phyloP scores from a whole-genome alignment of 2,888 invertebrate genomes.

The Micropterix aruncella region DNA sequence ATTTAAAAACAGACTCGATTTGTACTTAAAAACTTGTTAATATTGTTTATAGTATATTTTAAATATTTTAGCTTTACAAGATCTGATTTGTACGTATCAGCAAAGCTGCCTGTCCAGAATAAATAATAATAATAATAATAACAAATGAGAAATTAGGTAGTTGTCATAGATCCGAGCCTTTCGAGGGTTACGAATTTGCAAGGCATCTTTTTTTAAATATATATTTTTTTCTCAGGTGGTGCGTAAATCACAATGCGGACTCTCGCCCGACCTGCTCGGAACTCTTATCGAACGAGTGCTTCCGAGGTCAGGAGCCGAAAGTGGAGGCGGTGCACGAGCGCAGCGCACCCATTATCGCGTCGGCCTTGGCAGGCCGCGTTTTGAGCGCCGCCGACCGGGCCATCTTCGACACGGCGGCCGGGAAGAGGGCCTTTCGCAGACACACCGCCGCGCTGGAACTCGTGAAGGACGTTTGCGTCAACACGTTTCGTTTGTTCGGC shows the following conservation, averaged over 20 bases:
- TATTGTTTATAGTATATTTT: too few relatives aligned
- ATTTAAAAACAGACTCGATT: too few relatives aligned
- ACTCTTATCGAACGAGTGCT: conserved; percentile 62
- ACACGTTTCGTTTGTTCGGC: background rate
- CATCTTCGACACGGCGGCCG: background rate
- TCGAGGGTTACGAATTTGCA: too few relatives aligned
- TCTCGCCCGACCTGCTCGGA: conserved; percentile 77
- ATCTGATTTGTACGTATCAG: too few relatives aligned
- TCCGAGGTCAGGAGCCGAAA: conserved; percentile 27
- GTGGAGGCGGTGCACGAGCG: background rate
- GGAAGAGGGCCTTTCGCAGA: background rate
- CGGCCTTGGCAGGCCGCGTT: background rate
- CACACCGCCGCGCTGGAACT: background rate
- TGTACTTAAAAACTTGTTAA: too few relatives aligned
- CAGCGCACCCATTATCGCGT: background rate
- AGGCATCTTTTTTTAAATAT: too few relatives aligned
- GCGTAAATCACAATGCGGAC: conserved; percentile 74
- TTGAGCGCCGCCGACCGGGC: background rate
- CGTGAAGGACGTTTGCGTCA: background rate
- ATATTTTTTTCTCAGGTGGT: conserved; percentile 50
- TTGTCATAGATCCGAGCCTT: too few relatives aligned
- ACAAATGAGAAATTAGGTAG: too few relatives aligned
- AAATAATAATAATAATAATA: too few relatives aligned
- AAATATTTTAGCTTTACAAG: too few relatives aligned
- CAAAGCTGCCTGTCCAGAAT: too few relatives aligned